Evolutionary conservation across 2,797 vertebrate species (phyloP), one percentile per base, ranked within the genome.

Genomic region (Macropodus opercularis): DNA sequence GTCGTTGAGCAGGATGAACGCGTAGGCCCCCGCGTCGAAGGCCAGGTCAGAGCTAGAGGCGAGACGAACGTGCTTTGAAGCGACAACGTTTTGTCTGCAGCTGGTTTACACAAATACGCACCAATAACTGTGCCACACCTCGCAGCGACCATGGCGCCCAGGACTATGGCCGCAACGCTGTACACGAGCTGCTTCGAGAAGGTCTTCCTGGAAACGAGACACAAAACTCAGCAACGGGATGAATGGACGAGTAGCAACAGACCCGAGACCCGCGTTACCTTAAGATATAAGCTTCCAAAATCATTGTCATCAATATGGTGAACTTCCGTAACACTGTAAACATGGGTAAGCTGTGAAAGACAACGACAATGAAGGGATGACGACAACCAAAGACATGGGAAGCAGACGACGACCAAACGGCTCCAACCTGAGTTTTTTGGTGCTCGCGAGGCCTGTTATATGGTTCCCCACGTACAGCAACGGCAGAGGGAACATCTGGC

Each of bases 321-420:
- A 98, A 98, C 83, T 98, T 98, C 74, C 96, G 90, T 80, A 98
- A 90, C 12, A 96, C 95, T 13, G 96, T 98, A 85, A 98, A 98
- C 95, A 98, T 98, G n/a, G 96, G 95, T 77, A 98, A 92, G 79
- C 95, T 98, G 93, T 60, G 55, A 81, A 87, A 87, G 49, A 73
- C 5, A 56, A 58, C 12, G 64, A 0, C 1, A 36, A 68, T 60
- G 26, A 8, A 12, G 2, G 8, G 1, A 34, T 38, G 3, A 53
- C 10, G 10, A 42, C 6, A 26, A 5, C 2, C 3, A 36, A 48
- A 27, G 38, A n/a, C 2, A 13, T 6, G 1, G 19, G 3, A 14
- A 34, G 17, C 2, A 55, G 2, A 35, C 3, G 23, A 43, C 3
- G n/a, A 8, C 4, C 3, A 56, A 61, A 94, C 89, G 6, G n/a